These are phyloP conservation scores for Turdus rufiventris DNA, from an alignment of 2,113 vertebrate species.

Conservation along the genomic window DNA sequence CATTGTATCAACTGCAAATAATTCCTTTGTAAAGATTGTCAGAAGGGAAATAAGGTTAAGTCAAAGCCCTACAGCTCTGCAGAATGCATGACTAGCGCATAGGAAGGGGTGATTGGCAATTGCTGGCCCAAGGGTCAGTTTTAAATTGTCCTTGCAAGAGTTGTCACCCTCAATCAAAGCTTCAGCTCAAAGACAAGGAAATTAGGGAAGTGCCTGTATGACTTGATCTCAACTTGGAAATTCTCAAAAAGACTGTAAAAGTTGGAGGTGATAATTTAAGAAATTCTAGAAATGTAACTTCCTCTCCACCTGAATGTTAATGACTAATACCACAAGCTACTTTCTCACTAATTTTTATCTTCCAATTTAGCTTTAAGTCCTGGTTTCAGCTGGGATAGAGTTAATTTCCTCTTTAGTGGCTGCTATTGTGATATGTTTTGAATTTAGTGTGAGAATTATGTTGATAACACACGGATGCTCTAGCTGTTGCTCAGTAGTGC, in stretches of 20 bases:
- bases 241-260: not conserved
- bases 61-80: conserved; percentile 1
- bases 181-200: conserved; percentile 38
- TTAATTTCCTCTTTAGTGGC: not conserved
- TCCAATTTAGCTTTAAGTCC: not conserved
- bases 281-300: not conserved
- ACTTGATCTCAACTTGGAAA: conserved; percentile 9
- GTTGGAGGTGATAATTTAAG: not conserved
- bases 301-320: not conserved
- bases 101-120: conserved; percentile 28
- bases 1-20: conserved; percentile 45
- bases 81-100: not conserved
- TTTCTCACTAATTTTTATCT: not conserved
- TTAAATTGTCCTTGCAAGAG: conserved; percentile 49
- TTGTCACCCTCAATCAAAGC: conserved; percentile 46
- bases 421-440: not conserved
- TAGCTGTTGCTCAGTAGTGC: not conserved
- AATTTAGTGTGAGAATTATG: not conserved
- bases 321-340: not conserved
- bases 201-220: not conserved
- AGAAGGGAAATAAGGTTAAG: conserved; percentile 55
- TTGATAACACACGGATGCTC: not conserved
- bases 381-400: not conserved
- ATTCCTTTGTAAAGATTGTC: conserved; percentile 63
- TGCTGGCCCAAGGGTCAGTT: conserved; percentile 42